A percentile compares a stretch with the other conserved stretches of the same genome.
Conservation (phyloP, 2,888 invertebrate genomes). For the Hemithea aestivaria region DNA sequence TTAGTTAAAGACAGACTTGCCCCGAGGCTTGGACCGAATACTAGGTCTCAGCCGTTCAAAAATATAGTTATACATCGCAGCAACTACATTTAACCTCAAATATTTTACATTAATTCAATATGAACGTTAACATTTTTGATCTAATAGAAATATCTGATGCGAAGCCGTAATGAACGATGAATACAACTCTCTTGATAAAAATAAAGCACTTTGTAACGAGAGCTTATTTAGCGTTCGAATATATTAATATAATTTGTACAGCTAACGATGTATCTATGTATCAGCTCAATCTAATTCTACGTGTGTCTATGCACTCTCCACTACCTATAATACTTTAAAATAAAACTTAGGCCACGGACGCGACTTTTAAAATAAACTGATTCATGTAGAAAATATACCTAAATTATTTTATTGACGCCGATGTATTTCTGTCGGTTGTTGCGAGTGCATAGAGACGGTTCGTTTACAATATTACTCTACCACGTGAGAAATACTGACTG, state of each 20-base stretch:
- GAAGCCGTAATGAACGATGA: conserved; percentile 37
- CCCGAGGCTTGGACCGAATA: no score
- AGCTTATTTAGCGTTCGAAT: conserved; percentile 56
- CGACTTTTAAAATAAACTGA: conserved; percentile 19
- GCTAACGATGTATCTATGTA: conserved; percentile 43
- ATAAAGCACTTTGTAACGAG: conserved; percentile 61
- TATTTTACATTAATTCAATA: conserved; percentile 37
- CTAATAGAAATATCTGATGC: conserved; percentile 31
- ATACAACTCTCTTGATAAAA: conserved; percentile 51
- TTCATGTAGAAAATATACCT: conserved; percentile 27
- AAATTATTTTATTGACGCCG: conserved; percentile 20
- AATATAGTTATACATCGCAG: conserved; percentile 30
- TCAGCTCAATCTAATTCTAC: conserved; percentile 23
- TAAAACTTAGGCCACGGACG: conserved; percentile 38
- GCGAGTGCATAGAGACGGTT: conserved; percentile 38
- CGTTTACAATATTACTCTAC: not conserved
- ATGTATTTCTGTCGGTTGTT: conserved; percentile 16
- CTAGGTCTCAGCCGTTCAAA: conserved; percentile 38
- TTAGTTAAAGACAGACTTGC: no score
- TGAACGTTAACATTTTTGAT: conserved; percentile 19
- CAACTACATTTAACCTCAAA: conserved; percentile 31
- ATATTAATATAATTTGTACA: conserved; percentile 64
- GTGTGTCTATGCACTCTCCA: conserved; percentile 47
- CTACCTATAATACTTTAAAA: conserved; percentile 21
- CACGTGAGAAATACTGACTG: not conserved